These are phyloP conservation scores for Syngnathoides biaculeatus DNA, from an alignment of 2,113 vertebrate species.

Conservation along the genomic window DNA sequence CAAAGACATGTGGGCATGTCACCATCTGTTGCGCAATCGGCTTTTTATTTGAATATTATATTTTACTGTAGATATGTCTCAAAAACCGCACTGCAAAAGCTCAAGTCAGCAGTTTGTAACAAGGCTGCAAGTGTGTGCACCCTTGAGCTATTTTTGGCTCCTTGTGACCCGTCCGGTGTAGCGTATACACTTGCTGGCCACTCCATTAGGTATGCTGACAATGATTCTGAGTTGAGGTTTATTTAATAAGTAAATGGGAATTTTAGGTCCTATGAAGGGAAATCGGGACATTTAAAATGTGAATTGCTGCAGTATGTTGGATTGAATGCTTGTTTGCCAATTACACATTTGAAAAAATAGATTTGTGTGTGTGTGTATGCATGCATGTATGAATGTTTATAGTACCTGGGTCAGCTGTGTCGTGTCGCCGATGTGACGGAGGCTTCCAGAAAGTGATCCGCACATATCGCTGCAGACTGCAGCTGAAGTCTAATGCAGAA, in stretches of 20 bases:
- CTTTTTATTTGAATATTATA: not conserved
- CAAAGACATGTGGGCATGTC: slow-evolving; percentile 23
- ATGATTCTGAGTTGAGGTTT: too few relatives aligned
- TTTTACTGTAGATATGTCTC: not conserved
- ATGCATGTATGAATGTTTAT: slow-evolving; percentile 19
- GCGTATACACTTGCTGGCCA: not conserved
- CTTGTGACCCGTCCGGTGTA: not conserved
- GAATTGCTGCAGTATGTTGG: not conserved
- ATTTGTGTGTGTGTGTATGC: too few relatives aligned
- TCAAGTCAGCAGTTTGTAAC: not conserved
- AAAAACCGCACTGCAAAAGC: not conserved
- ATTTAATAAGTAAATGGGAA: too few relatives aligned
- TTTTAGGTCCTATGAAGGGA: too few relatives aligned
- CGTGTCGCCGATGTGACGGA: slow-evolving; percentile 31
- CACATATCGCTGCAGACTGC: slow-evolving; percentile 36
- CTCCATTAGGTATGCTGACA: not conserved
- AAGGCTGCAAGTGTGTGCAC: not conserved
- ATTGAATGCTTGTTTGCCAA: not conserved
- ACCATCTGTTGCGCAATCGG: slow-evolving; percentile 40
- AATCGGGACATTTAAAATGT: too few relatives aligned
- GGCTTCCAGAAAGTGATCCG: slow-evolving; percentile 36
- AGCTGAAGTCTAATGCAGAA: slow-evolving; percentile 57
- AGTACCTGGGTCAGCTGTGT: slow-evolving; percentile 38
- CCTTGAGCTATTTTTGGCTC: not conserved
- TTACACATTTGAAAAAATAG: not conserved